A percentile compares a stretch with the other conserved stretches of the same genome.
Evolutionary conservation across 1,140 invertebrate species (phyloP).

Genomic region (Drosophila parvula): DNA sequence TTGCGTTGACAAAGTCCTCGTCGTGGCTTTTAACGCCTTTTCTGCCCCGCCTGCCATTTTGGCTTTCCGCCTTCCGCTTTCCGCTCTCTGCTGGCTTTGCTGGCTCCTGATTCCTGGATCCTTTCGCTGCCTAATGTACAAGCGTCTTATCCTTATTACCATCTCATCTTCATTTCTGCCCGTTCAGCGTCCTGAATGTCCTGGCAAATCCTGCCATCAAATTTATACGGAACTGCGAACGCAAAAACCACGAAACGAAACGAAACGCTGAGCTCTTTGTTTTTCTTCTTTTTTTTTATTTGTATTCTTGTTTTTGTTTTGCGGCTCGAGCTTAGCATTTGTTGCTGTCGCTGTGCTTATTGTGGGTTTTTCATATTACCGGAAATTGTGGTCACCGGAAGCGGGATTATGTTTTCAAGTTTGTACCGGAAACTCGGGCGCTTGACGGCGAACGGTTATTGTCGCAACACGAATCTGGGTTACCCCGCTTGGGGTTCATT

Average conservation of each 20-base stretch:
- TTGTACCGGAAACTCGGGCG: constrained; percentile 69
- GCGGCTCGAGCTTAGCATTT: constrained; percentile 45
- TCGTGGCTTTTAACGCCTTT: constrained; percentile 73
- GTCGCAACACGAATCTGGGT: constrained; percentile 46
- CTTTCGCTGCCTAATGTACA: constrained; percentile 63
- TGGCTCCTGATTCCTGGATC: constrained; percentile 13
- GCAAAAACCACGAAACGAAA: constrained; percentile 63
- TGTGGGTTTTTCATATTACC: constrained; percentile 80
- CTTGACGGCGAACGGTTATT: constrained; percentile 48
- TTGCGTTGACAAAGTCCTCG: constrained; percentile 56
- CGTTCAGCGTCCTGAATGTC: constrained; percentile 59
- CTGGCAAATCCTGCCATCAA: constrained; percentile 72
- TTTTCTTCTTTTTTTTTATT: constrained; percentile 58
- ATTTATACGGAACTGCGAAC: constrained; percentile 71
- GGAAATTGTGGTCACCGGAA: constrained; percentile 78
- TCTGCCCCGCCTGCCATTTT: constrained; percentile 22
- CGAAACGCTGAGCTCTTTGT: constrained; percentile 61
- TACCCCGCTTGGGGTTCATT: constrained; percentile 18
- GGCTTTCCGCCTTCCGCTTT: constrained; percentile 52
- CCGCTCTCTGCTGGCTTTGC: constrained; percentile 11
- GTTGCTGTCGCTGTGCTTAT: constrained; percentile 47
- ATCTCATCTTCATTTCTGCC: constrained; percentile 79
- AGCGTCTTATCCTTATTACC: constrained; percentile 75
- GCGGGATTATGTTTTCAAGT: constrained; percentile 81
- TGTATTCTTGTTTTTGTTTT: constrained; percentile 37